A percentile compares a stretch with the other conserved stretches of the same genome.
phyloP scores from a whole-genome alignment of 2,113 vertebrate genomes.

The Centropus bengalensis region DNA sequence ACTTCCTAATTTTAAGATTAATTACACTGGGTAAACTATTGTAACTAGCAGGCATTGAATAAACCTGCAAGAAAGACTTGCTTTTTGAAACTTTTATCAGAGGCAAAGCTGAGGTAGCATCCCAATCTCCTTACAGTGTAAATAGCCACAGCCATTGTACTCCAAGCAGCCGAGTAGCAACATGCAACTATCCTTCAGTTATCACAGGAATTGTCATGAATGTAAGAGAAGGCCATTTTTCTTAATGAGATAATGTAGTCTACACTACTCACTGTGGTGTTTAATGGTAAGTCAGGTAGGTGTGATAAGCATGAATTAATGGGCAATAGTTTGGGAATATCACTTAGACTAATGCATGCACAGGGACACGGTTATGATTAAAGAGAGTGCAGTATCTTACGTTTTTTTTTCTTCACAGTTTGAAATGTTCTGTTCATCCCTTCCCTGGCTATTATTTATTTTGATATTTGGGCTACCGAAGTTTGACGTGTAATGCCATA shows the following conservation, averaged over 20 bases:
- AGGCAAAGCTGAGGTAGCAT: background rate
- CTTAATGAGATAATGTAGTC: background rate
- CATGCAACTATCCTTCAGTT: background rate
- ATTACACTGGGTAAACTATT: constrained; percentile 8
- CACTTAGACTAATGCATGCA: background rate
- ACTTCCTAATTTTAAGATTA: constrained; percentile 47
- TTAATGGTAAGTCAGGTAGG: background rate
- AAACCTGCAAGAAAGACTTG: background rate
- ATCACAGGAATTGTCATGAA: background rate
- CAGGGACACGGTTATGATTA: background rate
- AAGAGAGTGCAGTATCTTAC: background rate
- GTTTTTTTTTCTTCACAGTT: background rate
- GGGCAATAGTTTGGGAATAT: background rate
- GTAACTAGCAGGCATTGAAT: constrained; percentile 24
- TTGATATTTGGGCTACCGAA: background rate
- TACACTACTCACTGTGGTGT: background rate
- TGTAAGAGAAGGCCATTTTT: background rate
- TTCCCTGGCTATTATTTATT: too few relatives aligned
- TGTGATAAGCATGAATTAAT: background rate
- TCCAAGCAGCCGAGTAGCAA: background rate
- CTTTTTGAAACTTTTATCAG: constrained; percentile 20
- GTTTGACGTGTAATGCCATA: background rate
- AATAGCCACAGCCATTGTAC: background rate
- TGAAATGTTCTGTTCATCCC: too few relatives aligned
- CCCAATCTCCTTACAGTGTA: background rate